Evolutionary conservation across 2,888 invertebrate genomes (phyloP).

Genomic region (Neoaliturus tenellus): DNA sequence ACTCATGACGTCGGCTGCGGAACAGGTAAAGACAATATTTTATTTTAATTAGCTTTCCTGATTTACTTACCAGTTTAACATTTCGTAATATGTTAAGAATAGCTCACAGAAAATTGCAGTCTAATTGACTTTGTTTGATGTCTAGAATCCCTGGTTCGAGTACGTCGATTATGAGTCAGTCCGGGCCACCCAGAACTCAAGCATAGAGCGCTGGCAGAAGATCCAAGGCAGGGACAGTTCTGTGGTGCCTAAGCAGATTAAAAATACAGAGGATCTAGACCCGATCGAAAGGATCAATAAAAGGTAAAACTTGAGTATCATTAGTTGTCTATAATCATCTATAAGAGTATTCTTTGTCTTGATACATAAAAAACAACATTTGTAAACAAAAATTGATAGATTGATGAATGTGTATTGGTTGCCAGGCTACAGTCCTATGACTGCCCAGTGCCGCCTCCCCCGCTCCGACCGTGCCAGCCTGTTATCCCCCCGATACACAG

Average conservation of each 20-base stretch:
- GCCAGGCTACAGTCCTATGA: conserved; percentile 79
- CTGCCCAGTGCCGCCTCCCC: conserved; percentile 77
- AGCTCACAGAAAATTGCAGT: too few relatives aligned
- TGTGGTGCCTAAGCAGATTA: conserved; percentile 68
- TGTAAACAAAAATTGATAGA: too few relatives aligned
- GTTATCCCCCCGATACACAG: conserved; percentile 72
- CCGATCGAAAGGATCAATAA: conserved; percentile 76
- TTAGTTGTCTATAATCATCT: too few relatives aligned
- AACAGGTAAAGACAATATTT: too few relatives aligned
- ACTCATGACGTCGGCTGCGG: conserved; percentile 77
- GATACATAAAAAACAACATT: too few relatives aligned
- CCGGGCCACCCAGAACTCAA: conserved; percentile 74
- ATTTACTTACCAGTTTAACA: too few relatives aligned
- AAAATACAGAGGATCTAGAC: conserved; percentile 71
- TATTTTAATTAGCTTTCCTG: too few relatives aligned
- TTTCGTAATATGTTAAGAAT: too few relatives aligned
- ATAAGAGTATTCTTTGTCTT: too few relatives aligned
- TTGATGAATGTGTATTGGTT: neutral
- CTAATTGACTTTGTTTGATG: neutral
- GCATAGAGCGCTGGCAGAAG: conserved; percentile 76
- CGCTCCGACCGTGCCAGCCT: conserved; percentile 72
- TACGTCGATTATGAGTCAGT: conserved; percentile 78
- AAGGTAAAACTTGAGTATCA: conserved; percentile 62
- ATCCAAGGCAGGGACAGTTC: conserved; percentile 73
- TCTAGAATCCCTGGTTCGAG: conserved; percentile 80